These are phyloP conservation scores for Chamaea fasciata DNA, from an alignment of 2,113 vertebrate species.

Conservation along the genomic window DNA sequence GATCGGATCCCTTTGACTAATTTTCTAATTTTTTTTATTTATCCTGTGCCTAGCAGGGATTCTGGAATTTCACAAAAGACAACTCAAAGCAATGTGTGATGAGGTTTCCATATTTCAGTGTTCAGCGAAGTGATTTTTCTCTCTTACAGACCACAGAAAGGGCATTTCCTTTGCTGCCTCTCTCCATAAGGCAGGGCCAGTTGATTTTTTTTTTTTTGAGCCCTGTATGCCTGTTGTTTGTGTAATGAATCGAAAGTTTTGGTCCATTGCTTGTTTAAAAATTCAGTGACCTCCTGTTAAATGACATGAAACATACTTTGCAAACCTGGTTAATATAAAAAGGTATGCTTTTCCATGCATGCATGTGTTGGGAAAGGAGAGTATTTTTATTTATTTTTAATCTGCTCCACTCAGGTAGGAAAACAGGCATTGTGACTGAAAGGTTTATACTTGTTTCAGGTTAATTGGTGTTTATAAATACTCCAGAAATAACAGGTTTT, in stretches of 20 bases:
- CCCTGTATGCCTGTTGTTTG: background rate
- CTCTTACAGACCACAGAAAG: background rate
- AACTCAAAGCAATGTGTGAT: background rate
- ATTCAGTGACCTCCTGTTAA: slow-evolving; percentile 49
- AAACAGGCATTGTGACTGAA: background rate
- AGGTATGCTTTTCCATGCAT: slow-evolving; percentile 1
- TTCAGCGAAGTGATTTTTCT: background rate
- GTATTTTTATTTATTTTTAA: background rate
- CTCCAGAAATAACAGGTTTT: slow-evolving; percentile 6
- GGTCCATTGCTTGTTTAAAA: slow-evolving; percentile 40
- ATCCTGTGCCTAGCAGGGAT: background rate
- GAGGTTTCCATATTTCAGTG: background rate
- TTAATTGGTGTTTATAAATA: slow-evolving; percentile 53
- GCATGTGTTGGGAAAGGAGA: background rate
- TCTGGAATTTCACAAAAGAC: background rate
- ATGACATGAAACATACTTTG: slow-evolving; percentile 33
- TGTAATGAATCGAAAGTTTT: slow-evolving; percentile 52
- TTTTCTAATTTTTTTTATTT: background rate
- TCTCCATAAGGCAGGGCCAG: background rate
- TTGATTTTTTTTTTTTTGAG: background rate
- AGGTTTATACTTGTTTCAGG: background rate
- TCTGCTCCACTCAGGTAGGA: background rate
- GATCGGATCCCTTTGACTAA: background rate
- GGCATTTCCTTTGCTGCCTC: background rate
- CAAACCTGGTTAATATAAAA: slow-evolving; percentile 23